Evolutionary conservation across 2,888 invertebrate species (phyloP), one percentile per base, ranked within the genome.

Genomic region (Stomorhina lunata): DNA sequence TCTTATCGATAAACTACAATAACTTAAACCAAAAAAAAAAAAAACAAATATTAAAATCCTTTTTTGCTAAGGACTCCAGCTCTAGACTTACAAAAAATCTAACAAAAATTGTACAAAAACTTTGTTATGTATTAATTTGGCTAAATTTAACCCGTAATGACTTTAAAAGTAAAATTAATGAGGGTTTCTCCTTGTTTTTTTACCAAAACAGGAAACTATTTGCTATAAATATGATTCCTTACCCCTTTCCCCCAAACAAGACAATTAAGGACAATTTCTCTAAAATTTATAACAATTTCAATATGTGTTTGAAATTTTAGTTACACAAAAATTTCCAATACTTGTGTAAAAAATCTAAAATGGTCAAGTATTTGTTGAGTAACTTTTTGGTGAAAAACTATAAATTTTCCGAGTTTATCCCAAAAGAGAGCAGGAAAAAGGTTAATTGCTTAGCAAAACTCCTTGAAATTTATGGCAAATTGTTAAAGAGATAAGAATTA

Each of bases 111-210:
- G 17, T 25, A 40, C 48, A 20, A n/a, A 65, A 83, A 88, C 87
- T 85, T 88, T 87, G 88, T 87, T 87, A 90, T 89, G 90, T 90
- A 90, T 90, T 90, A 90, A 90, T 90, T 90, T 90, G 90, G 89
- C 89, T 88, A 90, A 90, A 90, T 90, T 90, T 90, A 90, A 89
- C 89, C 90, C 90, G 88, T 90, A 90, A 90, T 90, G 90, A 90
- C 90, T 90, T 90, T 90, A 90, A 90, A 90, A 90, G 90, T 90
- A 90, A 90, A 90, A 90, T 90, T 90, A 90, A 90, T 90, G 90
- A 90, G 90, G 90, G 90, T 90, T 79, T 73, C 71, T 61, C 59
- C 88, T 86, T 87, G 86, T 86, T 53, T 75, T 40, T 29, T 10
- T 57, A 71, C 10, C 53, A 66, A 61, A 75, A 78, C 73, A 76